Conservation (phyloP, 2,888 invertebrate species). For the Belgica antarctica region DNA sequence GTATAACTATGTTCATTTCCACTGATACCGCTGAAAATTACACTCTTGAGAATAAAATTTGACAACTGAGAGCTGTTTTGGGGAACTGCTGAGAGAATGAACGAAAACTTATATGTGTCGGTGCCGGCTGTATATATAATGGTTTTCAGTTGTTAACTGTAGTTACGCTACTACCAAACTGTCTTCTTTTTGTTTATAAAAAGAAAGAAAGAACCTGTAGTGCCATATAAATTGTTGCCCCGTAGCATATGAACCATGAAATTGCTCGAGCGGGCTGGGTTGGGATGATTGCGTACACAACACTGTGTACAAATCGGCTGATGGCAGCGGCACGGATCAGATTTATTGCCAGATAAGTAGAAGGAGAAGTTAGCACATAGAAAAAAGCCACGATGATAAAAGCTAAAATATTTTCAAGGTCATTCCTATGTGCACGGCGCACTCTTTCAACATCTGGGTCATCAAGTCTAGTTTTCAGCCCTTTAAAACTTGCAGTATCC, state of each 20-base stretch:
- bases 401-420: slow-evolving; percentile 63
- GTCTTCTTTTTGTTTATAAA: not conserved
- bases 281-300: slow-evolving; percentile 63
- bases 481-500: slow-evolving; percentile 50
- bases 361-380: slow-evolving; percentile 61
- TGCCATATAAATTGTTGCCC: slow-evolving; percentile 58
- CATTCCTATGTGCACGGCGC: slow-evolving; percentile 61
- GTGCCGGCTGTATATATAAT: too few species aligned
- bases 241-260: slow-evolving; percentile 54
- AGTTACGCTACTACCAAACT: too few species aligned
- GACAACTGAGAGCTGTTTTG: too few species aligned
- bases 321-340: slow-evolving; percentile 60
- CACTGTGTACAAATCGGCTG: slow-evolving; percentile 61
- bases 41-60: too few species aligned
- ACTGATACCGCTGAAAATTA: too few species aligned
- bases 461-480: slow-evolving; percentile 51
- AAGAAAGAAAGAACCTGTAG: slow-evolving; percentile 45
- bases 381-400: slow-evolving; percentile 60
- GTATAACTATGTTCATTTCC: too few species aligned
- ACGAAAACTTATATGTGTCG: too few species aligned
- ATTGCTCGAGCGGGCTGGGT: slow-evolving; percentile 60
- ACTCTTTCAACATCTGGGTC: slow-evolving; percentile 59
- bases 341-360: slow-evolving; percentile 56
- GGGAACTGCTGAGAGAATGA: too few species aligned
- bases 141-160: too few species aligned